phyloP scores from a whole-genome alignment of 2,113 vertebrate species.

The Piaya cayana region DNA sequence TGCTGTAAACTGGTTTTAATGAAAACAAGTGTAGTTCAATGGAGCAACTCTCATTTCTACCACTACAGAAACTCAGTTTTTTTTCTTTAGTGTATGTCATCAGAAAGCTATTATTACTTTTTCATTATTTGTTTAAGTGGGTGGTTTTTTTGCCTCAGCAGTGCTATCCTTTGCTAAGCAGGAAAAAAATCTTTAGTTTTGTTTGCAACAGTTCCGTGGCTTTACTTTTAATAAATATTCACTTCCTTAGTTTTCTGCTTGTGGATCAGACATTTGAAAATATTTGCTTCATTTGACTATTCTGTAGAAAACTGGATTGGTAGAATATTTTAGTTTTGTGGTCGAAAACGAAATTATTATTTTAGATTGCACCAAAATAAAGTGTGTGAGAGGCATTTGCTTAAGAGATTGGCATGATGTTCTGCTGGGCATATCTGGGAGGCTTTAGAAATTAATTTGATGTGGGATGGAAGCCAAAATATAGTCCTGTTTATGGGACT shows the following conservation, averaged over 20 bases:
- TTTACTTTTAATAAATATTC: background rate
- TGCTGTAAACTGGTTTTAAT: background rate
- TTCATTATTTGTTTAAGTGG: background rate
- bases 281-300: background rate
- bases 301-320: background rate
- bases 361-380: background rate
- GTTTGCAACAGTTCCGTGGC: background rate
- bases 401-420: background rate
- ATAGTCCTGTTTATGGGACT: background rate
- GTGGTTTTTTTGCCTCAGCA: background rate
- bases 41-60: background rate
- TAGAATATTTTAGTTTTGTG: conserved; percentile 6
- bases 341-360: background rate
- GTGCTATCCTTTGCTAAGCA: background rate
- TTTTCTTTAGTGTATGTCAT: background rate
- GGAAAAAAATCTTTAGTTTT: background rate
- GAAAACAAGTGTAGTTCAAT: background rate
- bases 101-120: background rate
- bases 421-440: background rate
- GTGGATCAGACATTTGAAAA: background rate
- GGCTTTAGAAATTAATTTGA: conserved; percentile 10
- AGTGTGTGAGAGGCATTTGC: background rate
- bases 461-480: background rate
- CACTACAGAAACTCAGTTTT: background rate
- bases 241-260: background rate